Conservation (phyloP, 2,888 invertebrate species). For the Habroteleia sp. region DNA sequence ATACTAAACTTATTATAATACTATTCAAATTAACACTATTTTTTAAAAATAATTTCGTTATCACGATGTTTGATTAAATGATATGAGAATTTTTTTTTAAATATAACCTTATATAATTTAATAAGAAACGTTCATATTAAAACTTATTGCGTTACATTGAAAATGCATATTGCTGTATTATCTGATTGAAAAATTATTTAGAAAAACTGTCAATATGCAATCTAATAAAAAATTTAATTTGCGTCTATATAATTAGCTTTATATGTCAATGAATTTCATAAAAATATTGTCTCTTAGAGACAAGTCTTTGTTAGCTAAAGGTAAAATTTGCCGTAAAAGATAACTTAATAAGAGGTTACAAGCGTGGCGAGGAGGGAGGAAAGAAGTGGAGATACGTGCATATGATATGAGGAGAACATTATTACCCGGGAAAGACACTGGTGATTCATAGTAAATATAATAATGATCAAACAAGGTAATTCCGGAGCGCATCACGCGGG, state of each 20-base stretch:
- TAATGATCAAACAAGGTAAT: constrained; percentile 64
- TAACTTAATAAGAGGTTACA: constrained; percentile 51
- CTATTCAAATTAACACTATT: too few relatives aligned
- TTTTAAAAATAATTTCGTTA: too few relatives aligned
- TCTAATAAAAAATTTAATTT: constrained; percentile 34
- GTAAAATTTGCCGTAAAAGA: constrained; percentile 30
- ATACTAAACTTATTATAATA: too few relatives aligned
- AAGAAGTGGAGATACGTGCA: constrained; percentile 25
- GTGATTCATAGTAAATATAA: constrained; percentile 61
- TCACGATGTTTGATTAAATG: too few relatives aligned
- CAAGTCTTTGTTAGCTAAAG: constrained; percentile 18
- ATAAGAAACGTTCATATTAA: too few relatives aligned
- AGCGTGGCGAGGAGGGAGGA: neutral
- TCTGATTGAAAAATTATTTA: neutral
- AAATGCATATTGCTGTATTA: neutral
- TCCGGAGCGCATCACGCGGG: constrained; percentile 50
- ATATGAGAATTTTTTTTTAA: too few relatives aligned
- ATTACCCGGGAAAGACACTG: constrained; percentile 45
- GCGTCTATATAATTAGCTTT: constrained; percentile 17
- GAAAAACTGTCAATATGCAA: neutral
- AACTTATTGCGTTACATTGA: too few relatives aligned
- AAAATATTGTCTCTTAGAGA: constrained; percentile 17
- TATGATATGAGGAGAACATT: constrained; percentile 47
- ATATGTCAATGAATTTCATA: constrained; percentile 7
- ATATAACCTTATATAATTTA: too few relatives aligned